These are phyloP conservation scores for Cryptops parisi DNA, from an alignment of 2,888 invertebrate genomes.

Conservation along the genomic window DNA sequence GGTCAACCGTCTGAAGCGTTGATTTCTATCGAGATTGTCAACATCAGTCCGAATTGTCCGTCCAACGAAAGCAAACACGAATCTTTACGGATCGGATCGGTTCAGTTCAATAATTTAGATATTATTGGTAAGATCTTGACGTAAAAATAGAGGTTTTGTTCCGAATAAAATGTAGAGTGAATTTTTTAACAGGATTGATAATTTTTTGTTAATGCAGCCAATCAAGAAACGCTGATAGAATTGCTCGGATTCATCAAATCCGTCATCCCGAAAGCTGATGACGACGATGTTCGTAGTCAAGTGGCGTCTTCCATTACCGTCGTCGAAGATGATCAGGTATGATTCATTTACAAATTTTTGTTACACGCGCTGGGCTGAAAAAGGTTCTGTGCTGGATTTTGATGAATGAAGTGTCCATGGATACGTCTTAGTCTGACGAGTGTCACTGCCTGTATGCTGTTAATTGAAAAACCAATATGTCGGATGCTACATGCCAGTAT, in stretches of 20 bases:
- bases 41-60: constrained; percentile 44
- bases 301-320: constrained; percentile 5
- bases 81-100: constrained; percentile 56
- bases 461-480: too few relatives aligned
- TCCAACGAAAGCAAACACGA: constrained; percentile 32
- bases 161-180: too few relatives aligned
- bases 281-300: too few relatives aligned
- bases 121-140: constrained; percentile 54
- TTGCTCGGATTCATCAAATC: constrained; percentile 73
- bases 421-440: too few relatives aligned
- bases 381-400: too few relatives aligned
- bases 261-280: constrained; percentile 30
- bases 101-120: constrained; percentile 86
- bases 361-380: too few relatives aligned
- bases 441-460: too few relatives aligned
- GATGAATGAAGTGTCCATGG: too few relatives aligned
- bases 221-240: constrained; percentile 90
- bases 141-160: neutral
- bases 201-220: constrained; percentile 43
- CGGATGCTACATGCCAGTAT: too few relatives aligned
- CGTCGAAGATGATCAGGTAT: constrained; percentile 4
- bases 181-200: constrained; percentile 6
- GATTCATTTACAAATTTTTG: too few relatives aligned
- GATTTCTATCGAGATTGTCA: constrained; percentile 58
- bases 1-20: constrained; percentile 36